Conservation (phyloP, 1,140 invertebrate species). For the Achroia grisella region DNA sequence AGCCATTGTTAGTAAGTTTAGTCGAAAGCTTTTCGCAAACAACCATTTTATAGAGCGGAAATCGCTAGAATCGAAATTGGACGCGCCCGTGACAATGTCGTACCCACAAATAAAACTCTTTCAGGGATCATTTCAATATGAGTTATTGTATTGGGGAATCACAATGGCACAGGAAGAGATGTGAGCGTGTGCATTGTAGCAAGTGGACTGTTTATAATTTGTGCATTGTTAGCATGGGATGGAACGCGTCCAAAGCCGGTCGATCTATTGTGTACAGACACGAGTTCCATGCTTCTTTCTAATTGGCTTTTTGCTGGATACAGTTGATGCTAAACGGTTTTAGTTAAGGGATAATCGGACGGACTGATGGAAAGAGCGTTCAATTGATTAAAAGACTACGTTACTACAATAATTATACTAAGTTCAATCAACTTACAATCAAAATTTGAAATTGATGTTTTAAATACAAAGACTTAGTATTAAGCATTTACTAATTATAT, state of each 20-base stretch:
- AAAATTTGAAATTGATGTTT: no score
- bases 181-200: conserved; percentile 57
- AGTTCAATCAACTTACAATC: no score
- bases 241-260: conserved; percentile 38
- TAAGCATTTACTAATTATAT: no score
- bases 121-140: conserved; percentile 68
- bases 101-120: conserved; percentile 60
- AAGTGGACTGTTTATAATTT: conserved; percentile 72
- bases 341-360: conserved; percentile 8
- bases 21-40: conserved; percentile 36
- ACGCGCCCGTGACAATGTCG: conserved; percentile 44
- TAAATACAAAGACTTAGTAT: no score
- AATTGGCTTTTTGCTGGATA: conserved; percentile 53
- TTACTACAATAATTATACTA: no score
- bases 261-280: conserved; percentile 32
- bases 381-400: not conserved
- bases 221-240: conserved; percentile 53
- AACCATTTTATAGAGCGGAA: conserved; percentile 53
- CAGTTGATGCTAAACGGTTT: conserved; percentile 12
- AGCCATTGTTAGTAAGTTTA: conserved; percentile 9
- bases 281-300: conserved; percentile 38
- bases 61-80: conserved; percentile 59
- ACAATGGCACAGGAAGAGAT: conserved; percentile 69
- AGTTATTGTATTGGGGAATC: conserved; percentile 67
- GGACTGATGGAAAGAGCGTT: not conserved